Percentiles rank a stretch among this genome's conserved stretches.
Evolutionary conservation across 1,140 invertebrate species (phyloP).

Genomic region (Listronotus bonariensis): DNA sequence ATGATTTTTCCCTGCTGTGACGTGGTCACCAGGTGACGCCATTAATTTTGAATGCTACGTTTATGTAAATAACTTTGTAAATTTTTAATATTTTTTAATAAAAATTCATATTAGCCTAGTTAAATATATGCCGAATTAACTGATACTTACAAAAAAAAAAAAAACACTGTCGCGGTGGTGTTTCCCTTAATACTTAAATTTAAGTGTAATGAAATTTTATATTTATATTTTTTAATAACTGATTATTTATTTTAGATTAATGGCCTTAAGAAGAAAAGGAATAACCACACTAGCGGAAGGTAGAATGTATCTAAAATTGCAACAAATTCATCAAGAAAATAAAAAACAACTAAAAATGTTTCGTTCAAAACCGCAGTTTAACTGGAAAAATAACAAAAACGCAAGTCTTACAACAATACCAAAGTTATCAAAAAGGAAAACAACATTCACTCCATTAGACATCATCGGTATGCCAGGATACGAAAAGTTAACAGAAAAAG

Average conservation of each 20-base stretch:
- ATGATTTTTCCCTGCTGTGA: too few species aligned
- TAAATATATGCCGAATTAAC: too few species aligned
- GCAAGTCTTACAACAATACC: constrained; percentile 27
- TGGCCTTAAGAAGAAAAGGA: constrained; percentile 73
- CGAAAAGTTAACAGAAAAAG: constrained; percentile 71
- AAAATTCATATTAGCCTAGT: too few species aligned
- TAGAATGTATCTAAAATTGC: constrained; percentile 68
- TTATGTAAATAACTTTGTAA: too few species aligned
- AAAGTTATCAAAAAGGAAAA: constrained; percentile 39
- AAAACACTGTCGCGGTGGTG: too few species aligned
- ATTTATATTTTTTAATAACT: too few species aligned
- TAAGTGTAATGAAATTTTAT: too few species aligned
- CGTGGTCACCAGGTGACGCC: too few species aligned
- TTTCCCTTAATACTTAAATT: too few species aligned
- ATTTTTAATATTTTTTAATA: too few species aligned
- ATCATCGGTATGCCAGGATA: constrained; percentile 79
- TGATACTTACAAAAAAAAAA: too few species aligned
- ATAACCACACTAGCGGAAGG: constrained; percentile 70
- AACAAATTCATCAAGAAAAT: constrained; percentile 64
- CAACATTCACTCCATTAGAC: constrained; percentile 68
- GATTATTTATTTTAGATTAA: constrained; percentile 56
- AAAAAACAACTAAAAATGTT: constrained; percentile 59
- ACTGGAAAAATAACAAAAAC: constrained; percentile 51
- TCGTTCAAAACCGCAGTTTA: constrained; percentile 43
- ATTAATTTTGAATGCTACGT: too few species aligned